phyloP scores from a whole-genome alignment of 2,888 invertebrate genomes.

The Acleris laterana region DNA sequence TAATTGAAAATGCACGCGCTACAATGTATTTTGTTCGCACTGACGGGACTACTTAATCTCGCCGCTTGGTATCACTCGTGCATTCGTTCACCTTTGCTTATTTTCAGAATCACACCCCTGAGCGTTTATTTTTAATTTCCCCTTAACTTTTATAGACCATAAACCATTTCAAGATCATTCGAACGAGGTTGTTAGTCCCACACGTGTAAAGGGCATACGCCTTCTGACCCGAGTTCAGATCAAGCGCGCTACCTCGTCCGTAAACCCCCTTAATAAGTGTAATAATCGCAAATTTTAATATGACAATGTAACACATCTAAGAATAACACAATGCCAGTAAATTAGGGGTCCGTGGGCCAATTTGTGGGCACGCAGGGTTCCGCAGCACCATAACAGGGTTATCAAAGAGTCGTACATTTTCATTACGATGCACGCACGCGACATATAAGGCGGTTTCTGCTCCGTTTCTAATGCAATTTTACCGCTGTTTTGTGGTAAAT shows the following conservation, averaged over 20 bases:
- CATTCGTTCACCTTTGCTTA: too few relatives aligned
- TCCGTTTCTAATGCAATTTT: slow-evolving; percentile 39
- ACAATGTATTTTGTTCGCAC: too few relatives aligned
- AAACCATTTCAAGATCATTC: too few relatives aligned
- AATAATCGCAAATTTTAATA: slow-evolving; percentile 27
- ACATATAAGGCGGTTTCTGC: slow-evolving; percentile 55
- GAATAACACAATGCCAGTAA: slow-evolving; percentile 61
- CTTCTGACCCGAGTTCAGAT: background rate
- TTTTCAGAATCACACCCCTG: too few relatives aligned
- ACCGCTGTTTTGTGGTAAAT: slow-evolving; percentile 12
- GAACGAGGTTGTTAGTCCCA: too few relatives aligned
- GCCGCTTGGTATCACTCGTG: too few relatives aligned
- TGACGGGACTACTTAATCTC: too few relatives aligned
- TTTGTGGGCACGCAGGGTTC: slow-evolving; percentile 61
- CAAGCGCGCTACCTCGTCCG: slow-evolving; percentile 9
- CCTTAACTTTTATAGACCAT: background rate
- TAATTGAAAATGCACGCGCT: too few relatives aligned
- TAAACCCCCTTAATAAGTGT: background rate
- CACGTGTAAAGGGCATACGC: too few relatives aligned
- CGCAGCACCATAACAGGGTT: slow-evolving; percentile 71
- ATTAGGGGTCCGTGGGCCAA: slow-evolving; percentile 64
- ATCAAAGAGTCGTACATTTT: slow-evolving; percentile 81
- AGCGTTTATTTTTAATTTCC: too few relatives aligned
- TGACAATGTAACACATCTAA: slow-evolving; percentile 42
- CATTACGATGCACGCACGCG: slow-evolving; percentile 65